Evolutionary conservation across 2,113 vertebrate genomes (phyloP).

Genomic region (Hyperoodon ampullatus): DNA sequence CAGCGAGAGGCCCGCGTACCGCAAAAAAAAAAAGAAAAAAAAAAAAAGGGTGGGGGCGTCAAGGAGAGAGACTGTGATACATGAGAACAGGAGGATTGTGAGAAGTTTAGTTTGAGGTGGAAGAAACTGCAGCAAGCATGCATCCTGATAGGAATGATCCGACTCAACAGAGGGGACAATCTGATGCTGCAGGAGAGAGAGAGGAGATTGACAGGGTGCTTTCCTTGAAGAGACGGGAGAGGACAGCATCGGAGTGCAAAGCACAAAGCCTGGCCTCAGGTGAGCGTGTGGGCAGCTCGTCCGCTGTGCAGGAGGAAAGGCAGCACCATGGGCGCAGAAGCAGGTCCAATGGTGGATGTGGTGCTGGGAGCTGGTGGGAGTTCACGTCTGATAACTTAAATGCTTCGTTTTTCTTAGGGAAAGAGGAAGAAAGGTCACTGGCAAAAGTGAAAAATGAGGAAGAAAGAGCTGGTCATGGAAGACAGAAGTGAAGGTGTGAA

Average conservation of each 20-base stretch:
- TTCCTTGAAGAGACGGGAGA: background rate
- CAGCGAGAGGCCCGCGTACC: too few species aligned
- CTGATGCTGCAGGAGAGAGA: background rate
- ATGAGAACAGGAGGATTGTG: background rate
- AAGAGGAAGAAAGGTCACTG: background rate
- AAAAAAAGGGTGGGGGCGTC: background rate
- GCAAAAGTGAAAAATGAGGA: background rate
- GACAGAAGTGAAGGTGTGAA: background rate
- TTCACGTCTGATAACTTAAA: background rate
- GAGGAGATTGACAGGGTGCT: background rate
- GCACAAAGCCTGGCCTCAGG: background rate
- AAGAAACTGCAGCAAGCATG: background rate
- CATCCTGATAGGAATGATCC: background rate
- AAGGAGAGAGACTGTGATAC: too few species aligned
- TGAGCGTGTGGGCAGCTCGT: too few species aligned
- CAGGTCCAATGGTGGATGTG: fast-evolving
- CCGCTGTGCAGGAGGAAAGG: background rate
- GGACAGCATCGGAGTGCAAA: background rate
- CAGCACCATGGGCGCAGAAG: background rate
- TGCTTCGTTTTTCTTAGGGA: background rate
- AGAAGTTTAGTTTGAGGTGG: background rate
- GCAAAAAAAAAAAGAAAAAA: too few species aligned
- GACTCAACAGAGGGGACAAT: background rate
- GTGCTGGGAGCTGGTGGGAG: background rate
- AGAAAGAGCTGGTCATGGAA: background rate